These are phyloP conservation scores for Apteryx mantelli DNA, from an alignment of 2,113 vertebrate genomes.

Conservation along the genomic window DNA sequence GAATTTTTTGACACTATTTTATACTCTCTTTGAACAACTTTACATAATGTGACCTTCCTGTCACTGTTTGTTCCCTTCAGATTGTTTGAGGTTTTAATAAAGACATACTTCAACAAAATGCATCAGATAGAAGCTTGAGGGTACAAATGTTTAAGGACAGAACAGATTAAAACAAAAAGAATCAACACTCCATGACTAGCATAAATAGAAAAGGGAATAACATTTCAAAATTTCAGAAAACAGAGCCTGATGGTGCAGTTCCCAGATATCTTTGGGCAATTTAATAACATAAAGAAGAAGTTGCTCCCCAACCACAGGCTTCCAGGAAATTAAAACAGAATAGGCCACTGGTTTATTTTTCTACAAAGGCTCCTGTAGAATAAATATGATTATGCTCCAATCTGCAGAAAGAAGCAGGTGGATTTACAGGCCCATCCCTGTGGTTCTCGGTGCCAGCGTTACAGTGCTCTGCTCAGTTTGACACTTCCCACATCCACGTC, in stretches of 20 bases:
- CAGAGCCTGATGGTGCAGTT: neutral
- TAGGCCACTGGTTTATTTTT: neutral
- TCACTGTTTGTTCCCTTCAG: conserved; percentile 46
- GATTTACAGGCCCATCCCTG: neutral
- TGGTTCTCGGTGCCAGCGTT: neutral
- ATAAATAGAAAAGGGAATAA: neutral
- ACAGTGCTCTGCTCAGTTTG: neutral
- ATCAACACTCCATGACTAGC: neutral
- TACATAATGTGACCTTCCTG: conserved; percentile 4
- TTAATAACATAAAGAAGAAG: neutral
- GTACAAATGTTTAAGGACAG: neutral
- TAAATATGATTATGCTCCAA: neutral
- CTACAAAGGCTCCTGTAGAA: neutral
- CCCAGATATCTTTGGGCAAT: neutral
- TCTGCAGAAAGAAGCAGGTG: neutral
- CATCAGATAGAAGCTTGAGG: conserved; percentile 14
- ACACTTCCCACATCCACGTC: neutral
- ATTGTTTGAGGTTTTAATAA: conserved; percentile 19
- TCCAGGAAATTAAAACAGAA: neutral
- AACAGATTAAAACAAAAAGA: neutral
- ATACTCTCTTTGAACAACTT: neutral
- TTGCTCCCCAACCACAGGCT: neutral
- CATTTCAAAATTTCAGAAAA: neutral
- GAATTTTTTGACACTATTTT: neutral
- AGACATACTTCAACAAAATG: conserved; percentile 1